Percentiles rank a stretch among this genome's conserved stretches.
These are phyloP conservation scores for Stegastes partitus DNA, from an alignment of 2,113 vertebrate species.

Conservation along the genomic window DNA sequence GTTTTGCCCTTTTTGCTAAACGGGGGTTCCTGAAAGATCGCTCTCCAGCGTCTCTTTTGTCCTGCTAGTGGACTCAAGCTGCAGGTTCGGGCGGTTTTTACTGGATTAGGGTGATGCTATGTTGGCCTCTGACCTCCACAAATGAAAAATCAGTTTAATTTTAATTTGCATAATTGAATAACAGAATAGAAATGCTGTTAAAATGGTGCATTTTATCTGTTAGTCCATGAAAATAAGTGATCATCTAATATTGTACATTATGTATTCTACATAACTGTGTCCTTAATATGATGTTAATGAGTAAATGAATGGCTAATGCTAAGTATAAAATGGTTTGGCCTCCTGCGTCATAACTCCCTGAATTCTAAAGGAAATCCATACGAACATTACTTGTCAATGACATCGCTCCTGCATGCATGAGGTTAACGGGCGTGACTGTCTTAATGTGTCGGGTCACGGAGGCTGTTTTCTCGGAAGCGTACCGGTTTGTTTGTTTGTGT, in stretches of 20 bases:
- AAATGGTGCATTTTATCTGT: background rate
- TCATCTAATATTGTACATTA: background rate
- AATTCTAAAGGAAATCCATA: background rate
- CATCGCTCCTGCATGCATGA: background rate
- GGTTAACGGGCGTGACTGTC: background rate
- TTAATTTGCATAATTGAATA: background rate
- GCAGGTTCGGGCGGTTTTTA: no score
- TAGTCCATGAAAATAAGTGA: background rate
- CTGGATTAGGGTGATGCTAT: background rate
- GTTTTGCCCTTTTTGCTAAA: no score
- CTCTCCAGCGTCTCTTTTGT: no score
- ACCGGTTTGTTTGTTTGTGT: background rate
- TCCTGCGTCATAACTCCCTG: background rate
- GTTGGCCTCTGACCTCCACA: background rate
- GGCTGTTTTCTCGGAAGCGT: background rate
- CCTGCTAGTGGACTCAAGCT: no score
- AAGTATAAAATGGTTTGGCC: background rate
- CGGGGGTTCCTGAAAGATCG: no score
- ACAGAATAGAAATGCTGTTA: background rate
- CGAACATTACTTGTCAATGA: background rate
- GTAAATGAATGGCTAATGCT: slow-evolving; percentile 3
- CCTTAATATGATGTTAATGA: slow-evolving; percentile 9
- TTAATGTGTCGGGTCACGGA: background rate
- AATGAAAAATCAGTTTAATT: background rate
- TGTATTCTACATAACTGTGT: background rate